These are phyloP conservation scores for Bombus pyrosoma DNA, from an alignment of 1,140 invertebrate species.

Conservation along the genomic window DNA sequence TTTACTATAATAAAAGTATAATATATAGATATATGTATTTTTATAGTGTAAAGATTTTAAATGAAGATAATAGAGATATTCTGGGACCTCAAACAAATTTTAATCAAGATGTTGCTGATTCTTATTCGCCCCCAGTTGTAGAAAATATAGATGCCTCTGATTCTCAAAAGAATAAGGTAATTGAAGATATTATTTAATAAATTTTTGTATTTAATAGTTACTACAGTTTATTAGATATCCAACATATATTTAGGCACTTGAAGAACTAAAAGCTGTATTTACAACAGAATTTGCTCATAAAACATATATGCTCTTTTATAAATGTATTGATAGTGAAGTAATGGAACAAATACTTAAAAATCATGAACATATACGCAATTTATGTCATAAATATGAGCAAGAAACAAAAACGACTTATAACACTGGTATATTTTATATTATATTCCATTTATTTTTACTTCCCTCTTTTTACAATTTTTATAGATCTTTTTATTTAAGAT, in stretches of 20 bases:
- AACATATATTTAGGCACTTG: slow-evolving; percentile 84
- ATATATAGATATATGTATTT: not conserved
- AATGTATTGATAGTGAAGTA: slow-evolving; percentile 88
- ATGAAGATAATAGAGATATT: slow-evolving; percentile 38
- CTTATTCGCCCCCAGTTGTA: slow-evolving; percentile 82
- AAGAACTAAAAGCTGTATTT: slow-evolving; percentile 92
- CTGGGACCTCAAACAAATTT: slow-evolving; percentile 51
- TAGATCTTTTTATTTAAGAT: not conserved
- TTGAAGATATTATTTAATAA: slow-evolving; percentile 3
- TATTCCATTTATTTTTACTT: not conserved
- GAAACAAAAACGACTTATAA: slow-evolving; percentile 63
- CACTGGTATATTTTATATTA: slow-evolving; percentile 60
- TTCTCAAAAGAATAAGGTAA: slow-evolving; percentile 73
- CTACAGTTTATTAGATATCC: not conserved
- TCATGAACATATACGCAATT: slow-evolving; percentile 88
- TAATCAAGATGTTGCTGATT: slow-evolving; percentile 78
- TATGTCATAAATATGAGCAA: slow-evolving; percentile 89
- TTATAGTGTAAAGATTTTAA: slow-evolving; percentile 33
- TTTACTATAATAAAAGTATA: not conserved
- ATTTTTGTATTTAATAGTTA: not conserved
- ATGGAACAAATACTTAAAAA: slow-evolving; percentile 90
- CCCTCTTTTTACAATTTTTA: not conserved
- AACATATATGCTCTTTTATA: slow-evolving; percentile 91
- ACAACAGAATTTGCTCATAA: slow-evolving; percentile 92
- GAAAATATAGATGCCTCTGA: slow-evolving; percentile 71